Evolutionary conservation across 2,113 vertebrate genomes (phyloP).

Genomic region (Mobula hypostoma): DNA sequence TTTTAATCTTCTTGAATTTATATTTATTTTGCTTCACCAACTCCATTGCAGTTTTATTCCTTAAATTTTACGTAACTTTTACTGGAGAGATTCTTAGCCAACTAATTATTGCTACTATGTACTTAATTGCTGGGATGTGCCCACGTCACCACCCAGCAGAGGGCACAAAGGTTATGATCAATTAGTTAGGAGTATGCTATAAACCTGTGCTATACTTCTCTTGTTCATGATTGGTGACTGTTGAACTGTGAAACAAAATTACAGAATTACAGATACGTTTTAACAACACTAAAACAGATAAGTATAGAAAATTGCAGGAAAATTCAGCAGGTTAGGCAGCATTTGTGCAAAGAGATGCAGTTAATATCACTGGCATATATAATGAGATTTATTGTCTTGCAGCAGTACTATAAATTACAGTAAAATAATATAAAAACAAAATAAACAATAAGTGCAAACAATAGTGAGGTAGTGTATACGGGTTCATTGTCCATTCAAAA

Average conservation of each 20-base stretch:
- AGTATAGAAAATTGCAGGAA: too few species aligned
- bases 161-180: not conserved
- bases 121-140: not conserved
- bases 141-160: not conserved
- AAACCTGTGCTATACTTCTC: not conserved
- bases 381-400: too few species aligned
- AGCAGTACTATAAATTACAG: too few species aligned
- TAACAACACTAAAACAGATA: not conserved
- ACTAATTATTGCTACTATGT: not conserved
- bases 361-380: too few species aligned
- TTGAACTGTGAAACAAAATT: too few species aligned
- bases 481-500: too few species aligned
- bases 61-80: not conserved
- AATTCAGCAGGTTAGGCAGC: too few species aligned
- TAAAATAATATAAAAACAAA: too few species aligned
- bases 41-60: not conserved
- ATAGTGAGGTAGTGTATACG: too few species aligned
- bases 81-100: not conserved
- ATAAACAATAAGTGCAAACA: too few species aligned
- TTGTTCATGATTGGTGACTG: not conserved
- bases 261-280: not conserved
- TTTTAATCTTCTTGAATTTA: not conserved
- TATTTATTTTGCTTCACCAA: not conserved
- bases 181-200: too few species aligned
- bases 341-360: too few species aligned